Evolutionary conservation across 2,888 invertebrate species (phyloP).

Genomic region (Thecophora atra): DNA sequence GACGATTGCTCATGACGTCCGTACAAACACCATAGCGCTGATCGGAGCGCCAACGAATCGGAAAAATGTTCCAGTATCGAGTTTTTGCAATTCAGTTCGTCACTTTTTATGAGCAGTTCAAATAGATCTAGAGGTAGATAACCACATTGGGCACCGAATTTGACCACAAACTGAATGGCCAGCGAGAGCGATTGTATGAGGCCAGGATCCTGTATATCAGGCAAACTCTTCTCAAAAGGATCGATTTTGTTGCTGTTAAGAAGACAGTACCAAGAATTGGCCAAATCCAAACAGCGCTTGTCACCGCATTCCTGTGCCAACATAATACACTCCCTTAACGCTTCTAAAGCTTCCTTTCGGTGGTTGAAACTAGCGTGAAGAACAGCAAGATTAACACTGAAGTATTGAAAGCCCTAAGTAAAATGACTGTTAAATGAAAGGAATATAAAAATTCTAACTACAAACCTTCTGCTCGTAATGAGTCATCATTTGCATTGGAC

Average conservation of each 20-base stretch:
- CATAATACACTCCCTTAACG: slow-evolving; percentile 86
- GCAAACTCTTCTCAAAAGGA: slow-evolving; percentile 74
- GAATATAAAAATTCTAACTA: slow-evolving; percentile 42
- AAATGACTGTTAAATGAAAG: not conserved
- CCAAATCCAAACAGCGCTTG: slow-evolving; percentile 84
- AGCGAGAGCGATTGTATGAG: slow-evolving; percentile 78
- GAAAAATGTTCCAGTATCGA: slow-evolving; percentile 83
- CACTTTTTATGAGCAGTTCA: slow-evolving; percentile 83
- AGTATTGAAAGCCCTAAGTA: slow-evolving; percentile 78
- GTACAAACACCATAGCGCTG: slow-evolving; percentile 88
- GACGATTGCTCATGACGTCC: slow-evolving; percentile 88
- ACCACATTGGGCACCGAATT: slow-evolving; percentile 72
- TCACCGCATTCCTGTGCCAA: slow-evolving; percentile 90
- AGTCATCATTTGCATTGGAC: slow-evolving; percentile 76
- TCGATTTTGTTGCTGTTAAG: slow-evolving; percentile 68
- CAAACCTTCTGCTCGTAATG: slow-evolving; percentile 72
- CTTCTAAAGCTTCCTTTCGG: slow-evolving; percentile 80
- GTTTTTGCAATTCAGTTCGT: slow-evolving; percentile 85
- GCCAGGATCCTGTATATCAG: slow-evolving; percentile 75
- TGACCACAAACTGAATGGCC: slow-evolving; percentile 80
- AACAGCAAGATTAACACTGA: slow-evolving; percentile 89
- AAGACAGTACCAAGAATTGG: slow-evolving; percentile 82
- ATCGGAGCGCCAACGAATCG: slow-evolving; percentile 81
- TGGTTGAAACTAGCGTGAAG: slow-evolving; percentile 82
- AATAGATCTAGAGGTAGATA: slow-evolving; percentile 66